phyloP scores from a whole-genome alignment of 2,797 vertebrate species.

The Tarsius wallacei region DNA sequence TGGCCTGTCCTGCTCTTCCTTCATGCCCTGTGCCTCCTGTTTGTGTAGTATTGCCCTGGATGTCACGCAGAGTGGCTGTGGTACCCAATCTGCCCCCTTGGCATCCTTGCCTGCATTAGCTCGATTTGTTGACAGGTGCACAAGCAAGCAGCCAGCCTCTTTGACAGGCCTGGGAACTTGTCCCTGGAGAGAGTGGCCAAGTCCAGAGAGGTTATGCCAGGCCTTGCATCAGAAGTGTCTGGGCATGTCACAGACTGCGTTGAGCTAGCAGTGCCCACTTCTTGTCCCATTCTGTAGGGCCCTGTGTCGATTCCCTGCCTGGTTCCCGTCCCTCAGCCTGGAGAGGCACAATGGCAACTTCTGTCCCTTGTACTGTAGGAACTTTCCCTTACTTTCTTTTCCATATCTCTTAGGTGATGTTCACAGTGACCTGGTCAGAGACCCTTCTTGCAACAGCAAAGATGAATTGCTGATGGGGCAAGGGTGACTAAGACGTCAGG shows the following conservation, averaged over 20 bases:
- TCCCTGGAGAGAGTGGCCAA: neutral
- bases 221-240: conserved; percentile 5
- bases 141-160: neutral
- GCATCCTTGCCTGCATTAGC: neutral
- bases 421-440: neutral
- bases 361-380: neutral
- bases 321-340: neutral
- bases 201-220: neutral
- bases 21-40: accelerated
- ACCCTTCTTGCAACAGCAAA: neutral
- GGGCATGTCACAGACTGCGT: neutral
- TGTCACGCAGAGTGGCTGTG: neutral
- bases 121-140: neutral
- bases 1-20: neutral
- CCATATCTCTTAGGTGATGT: neutral
- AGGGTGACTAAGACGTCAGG: neutral
- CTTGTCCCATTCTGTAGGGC: neutral
- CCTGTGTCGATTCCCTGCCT: neutral
- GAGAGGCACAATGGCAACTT: neutral
- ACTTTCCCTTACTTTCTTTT: neutral
- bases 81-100: neutral
- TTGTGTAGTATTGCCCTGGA: accelerated
- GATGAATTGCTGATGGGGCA: neutral
- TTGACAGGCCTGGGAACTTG: neutral
- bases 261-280: neutral